Evolutionary conservation across 2,888 invertebrate genomes (phyloP).

Genomic region (Caradrina clavipalpis): DNA sequence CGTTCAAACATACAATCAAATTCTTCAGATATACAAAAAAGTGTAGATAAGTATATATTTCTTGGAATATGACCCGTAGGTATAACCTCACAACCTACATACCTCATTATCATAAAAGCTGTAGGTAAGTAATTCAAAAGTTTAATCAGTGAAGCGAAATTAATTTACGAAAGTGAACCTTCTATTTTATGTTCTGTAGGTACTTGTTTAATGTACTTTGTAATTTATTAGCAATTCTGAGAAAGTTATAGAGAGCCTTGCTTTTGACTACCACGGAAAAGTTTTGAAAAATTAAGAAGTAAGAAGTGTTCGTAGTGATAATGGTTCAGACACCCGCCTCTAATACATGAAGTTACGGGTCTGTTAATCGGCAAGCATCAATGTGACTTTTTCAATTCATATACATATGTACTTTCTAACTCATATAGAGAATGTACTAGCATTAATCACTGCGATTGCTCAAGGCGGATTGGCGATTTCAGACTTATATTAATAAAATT

Average conservation of each 20-base stretch:
- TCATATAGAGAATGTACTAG: too few species aligned
- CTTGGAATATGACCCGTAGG: slow-evolving; percentile 4
- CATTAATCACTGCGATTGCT: too few species aligned
- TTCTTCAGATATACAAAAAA: too few species aligned
- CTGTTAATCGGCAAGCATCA: too few species aligned
- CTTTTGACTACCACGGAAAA: neutral
- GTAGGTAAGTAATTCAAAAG: slow-evolving; percentile 15
- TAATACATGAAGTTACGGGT: too few species aligned
- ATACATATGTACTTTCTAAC: too few species aligned
- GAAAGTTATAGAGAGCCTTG: neutral
- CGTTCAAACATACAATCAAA: too few species aligned
- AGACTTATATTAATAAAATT: too few species aligned
- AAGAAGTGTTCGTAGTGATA: neutral
- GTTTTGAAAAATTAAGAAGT: neutral
- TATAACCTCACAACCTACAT: slow-evolving; percentile 5
- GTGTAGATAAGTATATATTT: neutral
- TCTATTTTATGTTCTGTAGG: slow-evolving; percentile 9
- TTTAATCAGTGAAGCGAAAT: slow-evolving; percentile 49
- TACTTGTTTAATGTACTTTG: slow-evolving; percentile 10
- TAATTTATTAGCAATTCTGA: slow-evolving; percentile 35
- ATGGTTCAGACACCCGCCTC: too few species aligned
- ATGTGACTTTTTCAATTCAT: too few species aligned
- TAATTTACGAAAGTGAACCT: slow-evolving; percentile 40
- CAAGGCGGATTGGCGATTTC: too few species aligned
- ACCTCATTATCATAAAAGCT: slow-evolving; percentile 28